These are phyloP conservation scores for Mastigias papua DNA, from an alignment of 30 jellyfish, hydroid and myxozoan species.

Conservation along the genomic window DNA sequence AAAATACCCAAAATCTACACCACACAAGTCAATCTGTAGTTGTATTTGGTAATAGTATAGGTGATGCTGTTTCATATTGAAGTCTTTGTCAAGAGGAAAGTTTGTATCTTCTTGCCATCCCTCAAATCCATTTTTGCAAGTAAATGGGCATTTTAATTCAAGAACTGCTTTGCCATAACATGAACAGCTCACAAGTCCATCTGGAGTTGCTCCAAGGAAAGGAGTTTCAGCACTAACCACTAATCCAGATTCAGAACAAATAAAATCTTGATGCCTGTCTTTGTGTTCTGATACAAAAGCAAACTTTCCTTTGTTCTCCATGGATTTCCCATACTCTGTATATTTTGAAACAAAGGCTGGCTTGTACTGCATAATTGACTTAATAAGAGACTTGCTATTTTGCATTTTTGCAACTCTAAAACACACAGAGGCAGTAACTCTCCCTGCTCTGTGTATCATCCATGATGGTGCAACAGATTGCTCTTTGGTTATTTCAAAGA, in stretches of 20 bases:
- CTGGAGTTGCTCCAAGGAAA: slow-evolving; percentile 53
- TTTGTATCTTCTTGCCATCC: slow-evolving; percentile 37
- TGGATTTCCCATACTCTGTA: slow-evolving; percentile 27
- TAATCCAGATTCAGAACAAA: slow-evolving; percentile 14
- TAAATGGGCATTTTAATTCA: slow-evolving; percentile 52
- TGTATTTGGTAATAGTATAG: slow-evolving; percentile 28
- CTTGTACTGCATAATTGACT: slow-evolving; percentile 53
- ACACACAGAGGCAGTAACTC: slow-evolving; percentile 35
- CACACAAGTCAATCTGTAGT: slow-evolving; percentile 28
- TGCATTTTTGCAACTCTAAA: slow-evolving; percentile 31
- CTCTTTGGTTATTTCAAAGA: too few species aligned
- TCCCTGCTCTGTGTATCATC: slow-evolving; percentile 65
- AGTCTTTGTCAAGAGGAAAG: slow-evolving; percentile 18
- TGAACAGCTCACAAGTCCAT: slow-evolving; percentile 22
- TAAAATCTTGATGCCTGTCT: slow-evolving; percentile 24
- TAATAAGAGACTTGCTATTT: slow-evolving; percentile 38
- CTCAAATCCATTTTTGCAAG: slow-evolving; percentile 30
- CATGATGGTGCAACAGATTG: slow-evolving; percentile 14
- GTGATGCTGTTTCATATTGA: slow-evolving; percentile 10
- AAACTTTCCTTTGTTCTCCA: slow-evolving; percentile 33
- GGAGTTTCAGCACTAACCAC: slow-evolving; percentile 40
- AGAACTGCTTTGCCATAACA: slow-evolving; percentile 49
- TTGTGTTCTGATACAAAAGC: slow-evolving; percentile 21
- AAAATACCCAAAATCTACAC: slow-evolving; percentile 26
- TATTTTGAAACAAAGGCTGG: slow-evolving; percentile 38